Evolutionary conservation across 2,888 invertebrate genomes (phyloP).

Genomic region (Noctuana brunneofusca): DNA sequence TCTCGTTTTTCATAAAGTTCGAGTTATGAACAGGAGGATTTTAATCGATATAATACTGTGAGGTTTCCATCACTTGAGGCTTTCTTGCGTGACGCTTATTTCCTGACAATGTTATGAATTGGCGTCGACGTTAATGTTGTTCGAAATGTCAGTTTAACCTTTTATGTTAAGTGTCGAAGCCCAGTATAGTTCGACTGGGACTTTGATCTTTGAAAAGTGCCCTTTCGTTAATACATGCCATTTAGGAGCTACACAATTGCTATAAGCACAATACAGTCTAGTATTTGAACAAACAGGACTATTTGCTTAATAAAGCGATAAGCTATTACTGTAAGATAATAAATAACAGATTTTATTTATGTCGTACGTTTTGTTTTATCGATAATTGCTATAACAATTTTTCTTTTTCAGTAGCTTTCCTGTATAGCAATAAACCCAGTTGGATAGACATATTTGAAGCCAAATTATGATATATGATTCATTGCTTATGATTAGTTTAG

Average conservation of each 20-base stretch:
- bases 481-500: neutral
- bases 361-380: too few species aligned
- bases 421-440: too few species aligned
- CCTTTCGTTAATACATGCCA: slow-evolving; percentile 50
- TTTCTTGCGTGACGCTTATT: slow-evolving; percentile 62
- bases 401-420: too few species aligned
- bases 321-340: too few species aligned
- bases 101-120: slow-evolving; percentile 59
- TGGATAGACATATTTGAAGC: too few species aligned
- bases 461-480: too few species aligned
- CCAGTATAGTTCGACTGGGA: slow-evolving; percentile 66
- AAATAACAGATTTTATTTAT: too few species aligned
- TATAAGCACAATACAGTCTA: neutral
- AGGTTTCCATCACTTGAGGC: slow-evolving; percentile 49
- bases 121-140: slow-evolving; percentile 65
- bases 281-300: neutral
- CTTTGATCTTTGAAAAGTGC: slow-evolving; percentile 71
- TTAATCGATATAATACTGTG: slow-evolving; percentile 1
- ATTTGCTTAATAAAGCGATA: too few species aligned
- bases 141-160: slow-evolving; percentile 81
- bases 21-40: too few species aligned
- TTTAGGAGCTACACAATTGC: neutral
- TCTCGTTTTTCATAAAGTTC: too few species aligned
- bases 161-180: slow-evolving; percentile 70
- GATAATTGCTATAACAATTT: too few species aligned